Percentiles rank a stretch among this genome's conserved stretches.
Conservation (phyloP, 2,113 vertebrate species). For the Ramphastos sulfuratus region DNA sequence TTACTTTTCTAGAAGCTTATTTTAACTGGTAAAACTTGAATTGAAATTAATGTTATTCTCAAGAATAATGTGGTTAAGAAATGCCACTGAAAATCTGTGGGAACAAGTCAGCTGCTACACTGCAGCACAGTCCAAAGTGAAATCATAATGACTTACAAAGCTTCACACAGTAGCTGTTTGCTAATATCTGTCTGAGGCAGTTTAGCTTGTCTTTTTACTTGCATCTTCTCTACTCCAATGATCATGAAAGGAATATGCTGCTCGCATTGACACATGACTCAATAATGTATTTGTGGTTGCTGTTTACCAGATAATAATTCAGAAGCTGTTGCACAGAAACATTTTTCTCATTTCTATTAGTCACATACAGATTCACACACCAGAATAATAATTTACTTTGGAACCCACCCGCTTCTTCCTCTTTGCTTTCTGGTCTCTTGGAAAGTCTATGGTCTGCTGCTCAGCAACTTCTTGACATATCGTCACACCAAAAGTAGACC, state of each 20-base stretch:
- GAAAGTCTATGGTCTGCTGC: fast-evolving
- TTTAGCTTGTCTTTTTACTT: background rate
- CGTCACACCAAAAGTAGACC: background rate
- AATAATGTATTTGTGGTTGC: background rate
- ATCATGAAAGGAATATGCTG: background rate
- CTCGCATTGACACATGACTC: background rate
- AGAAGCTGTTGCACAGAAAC: background rate
- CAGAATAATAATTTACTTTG: background rate
- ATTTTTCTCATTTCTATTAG: background rate
- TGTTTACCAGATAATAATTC: background rate
- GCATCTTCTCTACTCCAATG: background rate
- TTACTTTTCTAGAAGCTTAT: background rate
- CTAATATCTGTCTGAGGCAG: background rate
- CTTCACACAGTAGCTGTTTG: background rate
- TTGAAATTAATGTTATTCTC: background rate
- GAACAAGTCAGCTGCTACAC: background rate
- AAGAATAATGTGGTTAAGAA: background rate
- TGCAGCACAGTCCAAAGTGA: background rate
- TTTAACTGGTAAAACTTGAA: background rate
- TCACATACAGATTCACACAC: background rate
- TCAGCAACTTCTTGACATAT: background rate
- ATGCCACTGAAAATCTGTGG: background rate
- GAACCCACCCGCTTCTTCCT: background rate
- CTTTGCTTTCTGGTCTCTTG: background rate
- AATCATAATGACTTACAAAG: background rate